A percentile compares a stretch with the other conserved stretches of the same genome.
These are phyloP conservation scores for Pegoplata infirma DNA, from an alignment of 2,888 invertebrate species.

Conservation along the genomic window DNA sequence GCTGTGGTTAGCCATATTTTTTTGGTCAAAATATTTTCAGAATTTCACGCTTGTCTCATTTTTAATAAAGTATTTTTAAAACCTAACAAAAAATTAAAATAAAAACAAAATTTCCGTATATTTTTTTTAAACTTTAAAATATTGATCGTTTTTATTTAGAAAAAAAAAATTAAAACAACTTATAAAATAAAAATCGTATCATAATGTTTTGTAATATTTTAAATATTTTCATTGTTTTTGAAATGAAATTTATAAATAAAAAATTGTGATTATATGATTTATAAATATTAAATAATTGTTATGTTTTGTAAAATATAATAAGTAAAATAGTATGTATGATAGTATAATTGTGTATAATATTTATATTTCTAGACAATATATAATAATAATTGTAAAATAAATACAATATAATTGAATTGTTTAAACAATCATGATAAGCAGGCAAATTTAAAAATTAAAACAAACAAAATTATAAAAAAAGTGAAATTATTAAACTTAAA, in stretches of 20 bases:
- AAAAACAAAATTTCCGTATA: slow-evolving; percentile 3
- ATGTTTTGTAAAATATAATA: slow-evolving; percentile 21
- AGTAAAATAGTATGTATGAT: slow-evolving; percentile 28
- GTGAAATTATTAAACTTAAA: slow-evolving; percentile 37
- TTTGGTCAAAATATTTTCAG: no score
- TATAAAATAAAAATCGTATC: slow-evolving; percentile 53
- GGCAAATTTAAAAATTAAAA: slow-evolving; percentile 33
- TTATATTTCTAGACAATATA: slow-evolving; percentile 3
- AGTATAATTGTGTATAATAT: slow-evolving; percentile 39
- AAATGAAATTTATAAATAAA: slow-evolving; percentile 42
- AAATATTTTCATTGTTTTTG: slow-evolving; percentile 27
- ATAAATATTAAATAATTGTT: slow-evolving; percentile 26
- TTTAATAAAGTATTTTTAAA: no score
- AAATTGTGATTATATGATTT: slow-evolving; percentile 44
- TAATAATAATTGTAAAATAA: slow-evolving; percentile 38
- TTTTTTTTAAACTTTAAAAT: slow-evolving; percentile 54
- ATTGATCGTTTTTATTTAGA: slow-evolving; percentile 54
- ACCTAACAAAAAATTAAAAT: slow-evolving; percentile 20
- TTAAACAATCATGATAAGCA: slow-evolving; percentile 41
- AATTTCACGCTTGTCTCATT: no score
- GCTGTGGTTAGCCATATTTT: no score
- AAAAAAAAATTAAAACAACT: slow-evolving; percentile 50
- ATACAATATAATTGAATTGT: slow-evolving; percentile 28
- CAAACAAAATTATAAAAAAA: slow-evolving; percentile 1
- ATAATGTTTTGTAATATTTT: slow-evolving; percentile 40